Conservation (phyloP, 2,888 invertebrate genomes). For the Cryptus viduatorius region DNA sequence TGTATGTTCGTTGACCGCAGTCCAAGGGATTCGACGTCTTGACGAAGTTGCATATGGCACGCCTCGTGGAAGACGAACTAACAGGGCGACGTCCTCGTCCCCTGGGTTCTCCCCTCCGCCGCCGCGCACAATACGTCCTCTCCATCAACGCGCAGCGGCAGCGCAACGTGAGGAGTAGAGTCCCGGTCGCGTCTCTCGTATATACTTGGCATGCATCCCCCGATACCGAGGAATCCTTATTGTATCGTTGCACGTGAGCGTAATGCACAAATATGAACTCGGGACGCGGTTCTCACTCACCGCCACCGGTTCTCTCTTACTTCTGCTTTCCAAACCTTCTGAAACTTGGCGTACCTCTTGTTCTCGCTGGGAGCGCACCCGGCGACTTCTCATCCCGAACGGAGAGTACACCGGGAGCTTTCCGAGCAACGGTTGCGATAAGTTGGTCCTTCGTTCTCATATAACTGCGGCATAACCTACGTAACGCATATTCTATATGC, state of each 20-base stretch:
- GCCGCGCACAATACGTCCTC: neutral
- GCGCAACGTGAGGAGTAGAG: slow-evolving; percentile 32
- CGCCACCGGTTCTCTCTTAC: slow-evolving; percentile 40
- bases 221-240: slow-evolving; percentile 85
- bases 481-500: neutral
- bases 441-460: slow-evolving; percentile 1
- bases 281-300: slow-evolving; percentile 77
- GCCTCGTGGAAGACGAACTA: slow-evolving; percentile 13
- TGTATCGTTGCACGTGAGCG: slow-evolving; percentile 85
- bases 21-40: slow-evolving; percentile 25
- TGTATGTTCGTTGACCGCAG: slow-evolving; percentile 4
- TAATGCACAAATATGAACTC: slow-evolving; percentile 84
- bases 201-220: slow-evolving; percentile 84
- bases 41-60: neutral
- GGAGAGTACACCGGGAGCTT: no score
- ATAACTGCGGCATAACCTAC: slow-evolving; percentile 3
- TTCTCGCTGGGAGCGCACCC: neutral
- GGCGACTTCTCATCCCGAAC: slow-evolving; percentile 56
- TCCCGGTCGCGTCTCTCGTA: slow-evolving; percentile 67
- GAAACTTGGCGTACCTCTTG: slow-evolving; percentile 32
- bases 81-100: slow-evolving; percentile 40
- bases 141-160: slow-evolving; percentile 15
- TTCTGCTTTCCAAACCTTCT: slow-evolving; percentile 54
- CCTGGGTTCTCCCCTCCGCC: neutral
- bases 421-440: neutral